Conservation (phyloP, 2,888 invertebrate species). For the Molorchus minor region DNA sequence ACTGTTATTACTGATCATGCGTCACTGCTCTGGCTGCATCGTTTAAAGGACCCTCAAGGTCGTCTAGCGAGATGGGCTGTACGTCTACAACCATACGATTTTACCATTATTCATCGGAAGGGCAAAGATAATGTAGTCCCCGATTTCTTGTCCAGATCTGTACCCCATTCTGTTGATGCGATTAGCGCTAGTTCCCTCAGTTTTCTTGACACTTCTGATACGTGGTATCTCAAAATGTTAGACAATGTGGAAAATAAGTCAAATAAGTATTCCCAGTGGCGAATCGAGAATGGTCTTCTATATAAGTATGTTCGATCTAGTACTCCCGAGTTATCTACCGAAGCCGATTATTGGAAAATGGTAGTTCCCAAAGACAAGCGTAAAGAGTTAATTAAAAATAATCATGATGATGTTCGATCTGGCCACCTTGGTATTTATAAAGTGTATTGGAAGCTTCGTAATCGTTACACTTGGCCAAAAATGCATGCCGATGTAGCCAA, state of each 20-base stretch:
- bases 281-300: conserved; percentile 28
- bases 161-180: conserved; percentile 22
- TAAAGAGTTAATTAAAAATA: background rate
- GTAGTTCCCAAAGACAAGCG: conserved; percentile 34
- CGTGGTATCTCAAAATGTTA: conserved; percentile 34
- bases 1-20: too few relatives aligned
- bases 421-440: conserved; percentile 21
- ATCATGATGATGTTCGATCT: conserved; percentile 20
- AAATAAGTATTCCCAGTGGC: conserved; percentile 31
- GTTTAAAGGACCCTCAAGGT: conserved; percentile 35
- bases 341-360: conserved; percentile 33
- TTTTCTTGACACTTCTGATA: conserved; percentile 9
- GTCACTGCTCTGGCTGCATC: conserved; percentile 40
- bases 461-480: conserved; percentile 27
- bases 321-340: conserved; percentile 15
- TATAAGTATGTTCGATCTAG: conserved; percentile 33
- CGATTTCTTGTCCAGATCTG: conserved; percentile 30
- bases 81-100: conserved; percentile 34
- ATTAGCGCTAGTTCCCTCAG: background rate
- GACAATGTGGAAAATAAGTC: conserved; percentile 23
- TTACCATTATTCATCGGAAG: conserved; percentile 32
- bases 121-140: conserved; percentile 35
- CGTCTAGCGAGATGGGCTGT: conserved; percentile 37
- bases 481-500: conserved; percentile 21
- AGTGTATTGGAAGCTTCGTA: conserved; percentile 10